These are phyloP conservation scores for Conus canariensis DNA, from an alignment of 2,888 invertebrate species.

Conservation along the genomic window DNA sequence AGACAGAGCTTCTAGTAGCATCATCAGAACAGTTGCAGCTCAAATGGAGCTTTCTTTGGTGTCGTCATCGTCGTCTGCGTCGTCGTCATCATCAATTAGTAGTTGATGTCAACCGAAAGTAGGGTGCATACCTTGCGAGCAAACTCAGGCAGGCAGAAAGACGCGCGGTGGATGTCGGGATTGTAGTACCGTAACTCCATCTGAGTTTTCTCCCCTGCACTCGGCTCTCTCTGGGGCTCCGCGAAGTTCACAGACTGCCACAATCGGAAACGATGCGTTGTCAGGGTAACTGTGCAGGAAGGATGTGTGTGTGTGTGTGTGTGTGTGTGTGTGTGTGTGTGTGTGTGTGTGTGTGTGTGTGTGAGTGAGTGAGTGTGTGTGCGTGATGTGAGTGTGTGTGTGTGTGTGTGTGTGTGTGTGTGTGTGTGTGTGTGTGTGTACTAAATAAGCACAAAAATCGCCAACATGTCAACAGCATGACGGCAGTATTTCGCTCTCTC, in stretches of 20 bases:
- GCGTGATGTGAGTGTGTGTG: background rate
- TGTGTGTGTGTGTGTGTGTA: background rate
- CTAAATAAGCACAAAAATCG: no score
- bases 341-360: background rate
- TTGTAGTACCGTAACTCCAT: constrained; percentile 93
- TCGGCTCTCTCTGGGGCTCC: constrained; percentile 81
- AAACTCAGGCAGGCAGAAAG: constrained; percentile 93
- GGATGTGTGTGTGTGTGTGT: background rate
- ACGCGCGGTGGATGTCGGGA: constrained; percentile 88
- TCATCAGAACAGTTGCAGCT: no score
- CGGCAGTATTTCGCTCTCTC: no score
- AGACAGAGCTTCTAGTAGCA: no score
- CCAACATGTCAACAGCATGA: no score
- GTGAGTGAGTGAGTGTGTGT: background rate
- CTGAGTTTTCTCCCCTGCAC: constrained; percentile 84
- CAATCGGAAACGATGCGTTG: background rate
- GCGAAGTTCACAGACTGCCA: constrained; percentile 66
- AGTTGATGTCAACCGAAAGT: background rate
- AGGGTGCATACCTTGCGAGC: constrained; percentile 78
- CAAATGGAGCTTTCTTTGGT: no score
- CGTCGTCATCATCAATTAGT: background rate
- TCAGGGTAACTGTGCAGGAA: background rate
- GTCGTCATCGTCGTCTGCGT: background rate
- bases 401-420: background rate
- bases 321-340: background rate